These are phyloP conservation scores for Larimichthys crocea DNA, from an alignment of 2,113 vertebrate species.

Conservation along the genomic window DNA sequence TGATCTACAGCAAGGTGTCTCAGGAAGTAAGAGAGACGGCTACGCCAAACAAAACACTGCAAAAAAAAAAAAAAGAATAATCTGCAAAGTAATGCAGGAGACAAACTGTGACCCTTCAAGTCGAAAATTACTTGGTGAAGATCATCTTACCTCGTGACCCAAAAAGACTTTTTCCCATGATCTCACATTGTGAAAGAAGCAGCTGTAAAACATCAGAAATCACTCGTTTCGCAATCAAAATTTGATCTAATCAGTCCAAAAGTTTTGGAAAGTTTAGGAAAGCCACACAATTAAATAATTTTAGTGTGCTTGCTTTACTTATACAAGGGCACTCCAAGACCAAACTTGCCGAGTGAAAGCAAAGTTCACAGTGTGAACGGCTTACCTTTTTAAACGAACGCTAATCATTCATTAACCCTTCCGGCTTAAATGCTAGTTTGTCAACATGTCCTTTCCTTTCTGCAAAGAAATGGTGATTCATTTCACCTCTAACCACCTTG, in stretches of 20 bases:
- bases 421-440: slow-evolving; percentile 39
- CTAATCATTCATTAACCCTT: slow-evolving; percentile 64
- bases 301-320: no score
- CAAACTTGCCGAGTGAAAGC: slow-evolving; percentile 16
- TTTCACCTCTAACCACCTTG: slow-evolving; percentile 66
- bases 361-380: slow-evolving; percentile 48
- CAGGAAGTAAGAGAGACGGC: slow-evolving; percentile 37
- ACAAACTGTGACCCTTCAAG: no score
- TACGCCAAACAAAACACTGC: background rate
- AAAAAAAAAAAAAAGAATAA: slow-evolving; percentile 5
- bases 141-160: no score
- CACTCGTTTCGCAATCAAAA: no score
- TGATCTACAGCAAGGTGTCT: slow-evolving; percentile 75
- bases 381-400: slow-evolving; percentile 41
- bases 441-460: slow-evolving; percentile 55
- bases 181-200: no score
- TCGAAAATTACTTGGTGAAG: no score
- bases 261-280: no score
- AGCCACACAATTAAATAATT: no score
- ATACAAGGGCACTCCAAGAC: background rate
- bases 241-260: no score
- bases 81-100: slow-evolving; percentile 6
- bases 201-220: no score
- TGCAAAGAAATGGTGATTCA: slow-evolving; percentile 44
- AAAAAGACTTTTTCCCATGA: no score